Evolutionary conservation across 1,140 invertebrate genomes (phyloP).

Genomic region (Araneus ventricosus): DNA sequence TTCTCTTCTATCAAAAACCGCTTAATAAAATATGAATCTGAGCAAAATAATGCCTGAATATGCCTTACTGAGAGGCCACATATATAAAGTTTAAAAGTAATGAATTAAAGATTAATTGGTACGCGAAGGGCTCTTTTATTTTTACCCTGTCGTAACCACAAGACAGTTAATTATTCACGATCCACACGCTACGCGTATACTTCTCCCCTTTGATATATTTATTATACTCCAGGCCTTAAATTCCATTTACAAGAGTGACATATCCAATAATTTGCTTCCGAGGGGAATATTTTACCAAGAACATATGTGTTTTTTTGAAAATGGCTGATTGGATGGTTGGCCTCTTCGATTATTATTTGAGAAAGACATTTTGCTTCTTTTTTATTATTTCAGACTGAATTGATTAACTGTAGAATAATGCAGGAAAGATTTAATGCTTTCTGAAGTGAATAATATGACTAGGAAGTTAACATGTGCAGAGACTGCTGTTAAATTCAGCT

Average conservation of each 20-base stretch:
- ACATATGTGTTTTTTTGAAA: conserved; percentile 14
- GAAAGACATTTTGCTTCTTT: background rate
- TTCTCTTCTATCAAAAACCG: background rate
- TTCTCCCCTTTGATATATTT: conserved; percentile 14
- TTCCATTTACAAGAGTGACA: conserved; percentile 35
- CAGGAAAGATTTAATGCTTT: background rate
- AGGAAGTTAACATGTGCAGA: background rate
- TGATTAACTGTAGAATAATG: background rate
- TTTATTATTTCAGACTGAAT: background rate
- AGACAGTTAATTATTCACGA: conserved; percentile 59
- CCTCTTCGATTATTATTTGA: conserved; percentile 19
- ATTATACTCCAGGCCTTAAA: conserved; percentile 41
- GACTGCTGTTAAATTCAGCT: background rate
- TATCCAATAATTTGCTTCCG: conserved; percentile 23
- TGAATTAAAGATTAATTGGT: conserved; percentile 49
- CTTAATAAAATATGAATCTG: background rate
- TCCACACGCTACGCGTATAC: background rate
- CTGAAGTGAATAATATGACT: background rate
- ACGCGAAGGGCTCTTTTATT: background rate
- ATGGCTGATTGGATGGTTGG: background rate
- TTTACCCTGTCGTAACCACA: conserved; percentile 53
- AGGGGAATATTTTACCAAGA: conserved; percentile 33
- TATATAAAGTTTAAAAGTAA: conserved; percentile 23
- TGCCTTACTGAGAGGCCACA: background rate
- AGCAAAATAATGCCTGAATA: background rate